Evolutionary conservation across 2,797 vertebrate genomes (phyloP), one percentile per base, ranked within the genome.

Genomic region (Momotus momota): DNA sequence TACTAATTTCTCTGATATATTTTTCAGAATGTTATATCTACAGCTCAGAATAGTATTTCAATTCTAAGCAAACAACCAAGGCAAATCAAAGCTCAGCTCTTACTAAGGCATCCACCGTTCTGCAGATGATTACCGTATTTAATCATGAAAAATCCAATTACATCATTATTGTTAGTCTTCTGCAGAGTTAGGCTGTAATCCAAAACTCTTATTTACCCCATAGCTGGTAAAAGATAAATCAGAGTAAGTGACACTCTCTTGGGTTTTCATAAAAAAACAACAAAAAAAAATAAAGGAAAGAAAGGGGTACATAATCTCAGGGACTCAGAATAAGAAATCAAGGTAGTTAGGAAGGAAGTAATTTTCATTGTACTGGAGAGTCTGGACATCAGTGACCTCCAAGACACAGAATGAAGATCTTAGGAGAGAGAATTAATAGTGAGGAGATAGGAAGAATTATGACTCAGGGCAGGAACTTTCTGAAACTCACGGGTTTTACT

Each of bases 301-400:
- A 64, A 84, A 75, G 23, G 29, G 26, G 8, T 43, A 61, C 18
- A 26, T 6, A 58, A 62, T 75, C 26, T 49, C 35, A 71, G 86
- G 54, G 62, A 54, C 26, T 69, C 72, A 87, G 41, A 82, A 84
- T 88, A 93, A 90, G 40, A 83, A 89, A 88, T 54, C 40, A 66
- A 38, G 19, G 7, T 33, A 84, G 7, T 43, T n/a, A 74, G n/a
- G 43, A 94, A 89, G 29, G 43, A 84, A 78, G 41, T n/a, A 81
- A 84, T 88, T 91, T 94, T 78, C 57, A 25, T 65, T 64, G 14
- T 3, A 3, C 62, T 35, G 7, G 18, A 81, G 43, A 73, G 58
- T 90, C 74, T 75, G 71, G 78, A 57, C 52, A 79, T 67, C 78
- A 66, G 52, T 93, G 92, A 94, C 94, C 96, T 95, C 88, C 33